Percentiles rank a stretch among this genome's conserved stretches.
These are phyloP conservation scores for Tenualosa thibaudeaui DNA, from an alignment of 2,797 vertebrate species.

Conservation along the genomic window DNA sequence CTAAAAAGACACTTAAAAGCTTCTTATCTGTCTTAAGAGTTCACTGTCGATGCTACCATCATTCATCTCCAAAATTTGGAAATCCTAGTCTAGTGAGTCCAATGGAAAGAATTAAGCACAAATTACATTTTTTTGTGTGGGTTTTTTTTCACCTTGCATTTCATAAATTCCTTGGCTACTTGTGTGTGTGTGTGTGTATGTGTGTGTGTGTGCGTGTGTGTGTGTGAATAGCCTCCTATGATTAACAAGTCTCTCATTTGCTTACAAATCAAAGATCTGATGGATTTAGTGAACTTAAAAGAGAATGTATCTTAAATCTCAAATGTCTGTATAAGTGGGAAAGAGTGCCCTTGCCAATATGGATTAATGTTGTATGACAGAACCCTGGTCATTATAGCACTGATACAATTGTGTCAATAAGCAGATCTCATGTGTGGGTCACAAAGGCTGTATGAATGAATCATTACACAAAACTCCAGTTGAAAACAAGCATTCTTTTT, in stretches of 20 bases:
- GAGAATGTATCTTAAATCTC: constrained; percentile 79
- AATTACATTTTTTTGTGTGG: not conserved
- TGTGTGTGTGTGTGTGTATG: constrained; percentile 38
- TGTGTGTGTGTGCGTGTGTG: not conserved
- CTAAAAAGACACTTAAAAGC: constrained; percentile 1
- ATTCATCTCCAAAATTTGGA: not conserved
- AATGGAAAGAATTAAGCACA: not conserved
- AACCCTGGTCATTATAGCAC: constrained; percentile 52
- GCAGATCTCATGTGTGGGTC: not conserved
- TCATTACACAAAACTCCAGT: constrained; percentile 29
- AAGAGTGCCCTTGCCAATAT: constrained; percentile 58
- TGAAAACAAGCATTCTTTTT: constrained; percentile 45
- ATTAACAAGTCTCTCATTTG: constrained; percentile 25
- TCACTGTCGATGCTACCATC: not conserved
- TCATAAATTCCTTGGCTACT: constrained; percentile 33
- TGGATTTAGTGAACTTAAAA: constrained; percentile 68
- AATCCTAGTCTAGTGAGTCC: not conserved
- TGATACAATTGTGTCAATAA: constrained; percentile 46
- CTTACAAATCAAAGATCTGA: constrained; percentile 53
- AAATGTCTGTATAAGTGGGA: constrained; percentile 71
- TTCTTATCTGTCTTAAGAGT: not conserved
- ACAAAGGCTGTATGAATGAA: constrained; percentile 4
- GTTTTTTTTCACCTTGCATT: constrained; percentile 30
- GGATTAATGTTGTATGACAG: constrained; percentile 48
- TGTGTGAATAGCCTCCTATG: not conserved